Evolutionary conservation across 2,797 vertebrate genomes (phyloP).

Genomic region (Gobionotothen gibberifrons): DNA sequence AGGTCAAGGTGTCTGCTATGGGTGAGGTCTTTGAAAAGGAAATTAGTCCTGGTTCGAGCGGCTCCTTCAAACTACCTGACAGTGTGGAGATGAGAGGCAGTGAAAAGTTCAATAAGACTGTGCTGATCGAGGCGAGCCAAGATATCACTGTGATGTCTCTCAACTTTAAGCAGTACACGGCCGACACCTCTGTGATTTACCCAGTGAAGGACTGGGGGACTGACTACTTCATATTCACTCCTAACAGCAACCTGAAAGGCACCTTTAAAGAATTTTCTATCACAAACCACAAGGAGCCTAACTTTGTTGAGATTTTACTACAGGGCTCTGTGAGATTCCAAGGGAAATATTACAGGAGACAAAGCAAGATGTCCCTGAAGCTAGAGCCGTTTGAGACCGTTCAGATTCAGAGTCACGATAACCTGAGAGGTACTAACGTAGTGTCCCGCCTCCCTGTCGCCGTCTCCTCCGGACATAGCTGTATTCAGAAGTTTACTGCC

Average conservation of each 20-base stretch:
- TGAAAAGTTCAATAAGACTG: constrained; percentile 22
- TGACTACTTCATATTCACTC: constrained; percentile 77
- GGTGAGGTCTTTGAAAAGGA: constrained; percentile 39
- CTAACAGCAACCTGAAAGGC: constrained; percentile 9
- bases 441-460: constrained; percentile 63
- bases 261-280: constrained; percentile 78
- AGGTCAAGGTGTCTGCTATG: constrained; percentile 63
- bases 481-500: constrained; percentile 62
- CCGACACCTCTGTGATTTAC: constrained; percentile 71
- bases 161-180: constrained; percentile 64
- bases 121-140: constrained; percentile 65
- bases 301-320: constrained; percentile 59
- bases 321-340: constrained; percentile 63
- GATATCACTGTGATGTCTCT: constrained; percentile 68
- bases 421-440: constrained; percentile 78
- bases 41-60: constrained; percentile 49
- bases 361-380: constrained; percentile 55
- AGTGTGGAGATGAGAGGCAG: constrained; percentile 66
- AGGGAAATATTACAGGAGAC: constrained; percentile 45
- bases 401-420: constrained; percentile 73
- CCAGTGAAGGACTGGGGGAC: constrained; percentile 72
- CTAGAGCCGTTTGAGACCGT: constrained; percentile 73
- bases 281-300: constrained; percentile 55
- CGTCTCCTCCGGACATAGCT: constrained; percentile 78
- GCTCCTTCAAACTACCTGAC: constrained; percentile 53